Evolutionary conservation across 2,797 vertebrate species (phyloP), one percentile per base, ranked within the genome.

Genomic region (Urophycis tenuis): DNA sequence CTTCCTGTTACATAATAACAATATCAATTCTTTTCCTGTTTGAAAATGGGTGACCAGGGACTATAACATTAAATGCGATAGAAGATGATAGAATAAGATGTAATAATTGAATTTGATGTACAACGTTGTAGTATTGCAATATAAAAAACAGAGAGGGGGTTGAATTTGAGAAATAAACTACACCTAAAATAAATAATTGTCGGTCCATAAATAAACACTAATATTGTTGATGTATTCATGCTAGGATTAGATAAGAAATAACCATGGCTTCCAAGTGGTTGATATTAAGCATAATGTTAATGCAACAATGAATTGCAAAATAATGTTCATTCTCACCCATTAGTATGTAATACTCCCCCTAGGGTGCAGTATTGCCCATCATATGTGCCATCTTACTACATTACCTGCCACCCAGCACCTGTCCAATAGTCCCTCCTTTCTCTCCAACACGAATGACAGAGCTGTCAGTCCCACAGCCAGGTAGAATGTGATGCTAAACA

Each of bases 401-500:
- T 67, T 67, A 95, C 94, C 94, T 93, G 93, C 92, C 1, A 94
- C 93, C 92, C 92, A 93, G 78, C 92, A 93, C 72, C 94, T 86
- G 87, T 95, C 92, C 85, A 95, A 9, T 77, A 95, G 89, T 0
- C 93, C 93, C 75, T 94, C 93, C 81, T 93, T 94, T 76, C 92
- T 92, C 86, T 95, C 93, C 79, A 93, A 85, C 73, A 94, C 93
- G 32, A 95, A 95, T 74, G 94, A 95, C 29, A 95, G 88, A 0
- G 93, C 93, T 0, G 93, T 95, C 83, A 95, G 86, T 2, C 94
- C 94, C 79, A 95, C 90, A 0, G 94, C 94, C 89, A 95, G 86
- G 81, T 93, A 94, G 87, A 94, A 95, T 31, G 93, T 93, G 82
- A 95, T 94, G 36, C 94, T 95, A 83, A 2, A 30, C n/a, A 49